Base-by-base conservation (phyloP, 2,888 invertebrate species). In the Allacma fusca region DNA sequence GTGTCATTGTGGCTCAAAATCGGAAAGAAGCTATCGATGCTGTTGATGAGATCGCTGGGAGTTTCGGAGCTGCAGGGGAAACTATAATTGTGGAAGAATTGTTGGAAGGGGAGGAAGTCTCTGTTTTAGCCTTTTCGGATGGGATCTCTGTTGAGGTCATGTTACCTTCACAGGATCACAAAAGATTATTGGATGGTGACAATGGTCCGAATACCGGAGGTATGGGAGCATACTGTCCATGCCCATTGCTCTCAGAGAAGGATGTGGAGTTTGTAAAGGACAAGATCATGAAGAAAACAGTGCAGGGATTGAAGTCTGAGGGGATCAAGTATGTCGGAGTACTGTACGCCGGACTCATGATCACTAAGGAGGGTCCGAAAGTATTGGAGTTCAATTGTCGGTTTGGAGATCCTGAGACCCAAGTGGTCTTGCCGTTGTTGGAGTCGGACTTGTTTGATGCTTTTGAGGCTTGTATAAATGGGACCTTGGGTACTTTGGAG, bases 321-420 rank as follows among this genome's bases (percentile, higher is more conserved):
- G 92, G 92, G 34, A 81, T 84, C 26, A 80, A 80, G 40, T 80
- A 85, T 82, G 1, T 85, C 92, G 96, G 97, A 81, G 93, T 98
- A 0, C 88, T 99, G 2, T 99, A 97, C 88, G 98, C 97, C 67
- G 99, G 99, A 0, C 87, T 99, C 81, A 99, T 99, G 96, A 87
- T 99, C 59, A 97, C 98, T 0, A 89, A 90, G 71, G 89, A 92
- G n/a, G 97, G 97, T 0, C 95, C 96, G 0, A 93, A 93, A 88
- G 94, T 97, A 0, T 88, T 99, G 79, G 99, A 99, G 88, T 99
- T 95, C 87, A 99, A 99, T 87, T 97, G 97, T 84, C 91, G 99
- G 71, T 98, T 99, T 87, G 99, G 98, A 0, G 98, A 99, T 89
- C 99, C 98, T 0, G 98, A 99, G 88, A 97, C 98, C 0, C 96